Percentiles rank a stretch among this genome's conserved stretches.
These are phyloP conservation scores for Uloborus plumipes DNA, from an alignment of 2,888 invertebrate genomes.

Conservation along the genomic window DNA sequence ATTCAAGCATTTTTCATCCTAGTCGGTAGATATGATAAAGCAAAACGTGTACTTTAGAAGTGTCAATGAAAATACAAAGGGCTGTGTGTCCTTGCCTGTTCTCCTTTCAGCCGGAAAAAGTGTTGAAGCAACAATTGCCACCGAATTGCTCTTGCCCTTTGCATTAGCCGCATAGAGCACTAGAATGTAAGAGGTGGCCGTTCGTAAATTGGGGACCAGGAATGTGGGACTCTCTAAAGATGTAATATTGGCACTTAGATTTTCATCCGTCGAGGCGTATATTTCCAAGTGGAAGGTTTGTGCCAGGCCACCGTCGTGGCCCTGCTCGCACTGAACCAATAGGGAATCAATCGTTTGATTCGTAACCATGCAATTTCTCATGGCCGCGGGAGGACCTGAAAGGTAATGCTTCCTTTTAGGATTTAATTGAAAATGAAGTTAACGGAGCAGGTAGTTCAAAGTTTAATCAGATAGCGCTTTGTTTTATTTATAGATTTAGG, in stretches of 20 bases:
- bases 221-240: slow-evolving; percentile 78
- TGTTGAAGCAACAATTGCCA: slow-evolving; percentile 83
- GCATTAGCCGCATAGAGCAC: slow-evolving; percentile 85
- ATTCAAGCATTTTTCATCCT: no score
- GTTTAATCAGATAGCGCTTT: background rate
- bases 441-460: no score
- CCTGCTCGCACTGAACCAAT: slow-evolving; percentile 85
- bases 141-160: slow-evolving; percentile 87
- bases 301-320: slow-evolving; percentile 89
- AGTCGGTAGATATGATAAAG: no score
- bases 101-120: slow-evolving; percentile 55
- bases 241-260: slow-evolving; percentile 82
- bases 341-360: slow-evolving; percentile 89
- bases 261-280: slow-evolving; percentile 76
- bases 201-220: slow-evolving; percentile 79
- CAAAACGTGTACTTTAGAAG: no score
- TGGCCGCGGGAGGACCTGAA: slow-evolving; percentile 93
- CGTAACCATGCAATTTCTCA: slow-evolving; percentile 88
- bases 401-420: slow-evolving; percentile 53
- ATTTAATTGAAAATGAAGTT: no score
- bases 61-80: no score
- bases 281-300: slow-evolving; percentile 89
- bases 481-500: no score
- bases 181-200: slow-evolving; percentile 83
- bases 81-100: slow-evolving; percentile 20